phyloP scores from a whole-genome alignment of 1,140 invertebrate species.

The Drosophila murphyi region DNA sequence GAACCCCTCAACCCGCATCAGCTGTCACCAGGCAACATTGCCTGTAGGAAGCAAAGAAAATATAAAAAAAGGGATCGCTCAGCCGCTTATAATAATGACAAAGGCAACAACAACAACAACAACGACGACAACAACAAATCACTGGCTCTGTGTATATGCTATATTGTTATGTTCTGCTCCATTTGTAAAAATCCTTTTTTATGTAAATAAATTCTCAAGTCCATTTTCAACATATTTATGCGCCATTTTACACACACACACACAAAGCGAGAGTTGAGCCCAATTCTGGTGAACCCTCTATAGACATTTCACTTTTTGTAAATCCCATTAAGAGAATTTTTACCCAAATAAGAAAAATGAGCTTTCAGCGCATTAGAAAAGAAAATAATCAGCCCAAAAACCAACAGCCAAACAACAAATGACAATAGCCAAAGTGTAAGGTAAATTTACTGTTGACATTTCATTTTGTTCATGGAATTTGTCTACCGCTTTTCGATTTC shows the following conservation, averaged over 20 bases:
- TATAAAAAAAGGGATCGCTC: conserved; percentile 65
- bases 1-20: conserved; percentile 21
- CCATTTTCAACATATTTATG: conserved; percentile 82
- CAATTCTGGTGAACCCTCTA: conserved; percentile 27
- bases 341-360: conserved; percentile 77
- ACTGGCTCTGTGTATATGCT: conserved; percentile 38
- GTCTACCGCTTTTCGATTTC: conserved; percentile 51
- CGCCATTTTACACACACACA: conserved; percentile 74
- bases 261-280: neutral
- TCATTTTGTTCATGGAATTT: conserved; percentile 79
- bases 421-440: conserved; percentile 66
- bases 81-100: conserved; percentile 78
- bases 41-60: conserved; percentile 6
- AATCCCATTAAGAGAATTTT: conserved; percentile 77
- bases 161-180: conserved; percentile 52
- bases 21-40: conserved; percentile 60
- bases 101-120: conserved; percentile 64
- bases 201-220: conserved; percentile 82
- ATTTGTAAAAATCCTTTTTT: conserved; percentile 82
- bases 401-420: conserved; percentile 43
- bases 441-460: conserved; percentile 82
- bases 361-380: conserved; percentile 78
- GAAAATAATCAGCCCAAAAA: conserved; percentile 69
- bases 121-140: conserved; percentile 66
- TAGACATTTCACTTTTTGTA: conserved; percentile 44